Base-by-base conservation (phyloP, 2,888 invertebrate genomes). In the Parnassius mnemosyne region DNA sequence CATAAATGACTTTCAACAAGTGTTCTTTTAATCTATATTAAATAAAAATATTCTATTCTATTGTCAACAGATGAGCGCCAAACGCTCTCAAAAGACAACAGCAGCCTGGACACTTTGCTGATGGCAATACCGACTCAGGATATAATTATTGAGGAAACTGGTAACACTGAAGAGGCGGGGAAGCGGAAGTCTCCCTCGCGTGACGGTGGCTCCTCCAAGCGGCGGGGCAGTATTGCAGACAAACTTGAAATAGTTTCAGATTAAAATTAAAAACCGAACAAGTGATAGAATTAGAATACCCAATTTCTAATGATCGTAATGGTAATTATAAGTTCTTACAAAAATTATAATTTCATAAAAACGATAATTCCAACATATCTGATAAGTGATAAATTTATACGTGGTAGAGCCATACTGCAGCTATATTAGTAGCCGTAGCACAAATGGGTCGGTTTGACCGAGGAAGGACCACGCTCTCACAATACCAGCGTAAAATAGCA, bases 61-160 rank as follows among this genome's bases (percentile, higher is more conserved):
- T 74, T 77, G 66, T 75, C 78, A 70, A 47, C 83, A 85, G 85
- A 85, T 75, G 81, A 80, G 47, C 13, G 7, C 7, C 74, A 72
- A 61, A 80, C 81, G 34, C 62, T 77, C 54, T 68, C 71, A 69
- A 76, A 68, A 64, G 74, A 76, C 61, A 71, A 70, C 61, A 79
- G 75, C 69, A 80, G 79, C 64, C 70, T 87, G 65, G 88, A 89
- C 74, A 71, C 71, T 12, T 70, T 89, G 11, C 72, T 90, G 53
- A 70, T 86, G 78, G 84, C 80, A 44, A 80, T 89, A 52, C 83
- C 84, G 11, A 80, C 83, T 0, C 89, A 87, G 66, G 88, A 85
- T 60, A 80, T 87, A 10, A 75, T 77, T 60, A 78, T 80, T 10
- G 83, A 81, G 47, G 77, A 79, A 57, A 73, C 77, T 3, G 81